Base-by-base conservation (phyloP, 2,113 vertebrate genomes). In the Cynopterus brachyotis region DNA sequence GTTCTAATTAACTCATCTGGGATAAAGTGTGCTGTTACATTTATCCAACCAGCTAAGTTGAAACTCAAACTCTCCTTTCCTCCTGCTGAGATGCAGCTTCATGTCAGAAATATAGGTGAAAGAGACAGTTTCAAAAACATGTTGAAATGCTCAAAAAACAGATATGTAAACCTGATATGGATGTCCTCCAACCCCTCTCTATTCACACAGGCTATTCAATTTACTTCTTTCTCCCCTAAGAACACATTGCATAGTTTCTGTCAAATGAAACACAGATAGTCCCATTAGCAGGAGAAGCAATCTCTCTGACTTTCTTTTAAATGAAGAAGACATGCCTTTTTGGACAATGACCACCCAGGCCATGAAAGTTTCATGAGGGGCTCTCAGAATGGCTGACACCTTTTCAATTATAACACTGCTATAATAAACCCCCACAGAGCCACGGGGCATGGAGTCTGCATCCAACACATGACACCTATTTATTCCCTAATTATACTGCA, bases 301-400 rank as follows among this genome's bases (percentile, higher is more conserved):
- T 84, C 59, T 73, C 55, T 70, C 87, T 17, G 60, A 80, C 47
- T 90, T 67, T 37, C 89, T 79, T 90, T 92, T 73, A 90, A 95
- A 94, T 55, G 78, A 90, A 78, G 95, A 98, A 84, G 64, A 84
- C 37, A 37, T 70, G 35, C 42, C 75, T 94, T 78, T 92, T 87
- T 88, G 94, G 88, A 97, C 97, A 96, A 88, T 94, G 95, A 82
- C 94, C 78, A 89, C 62, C 55, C 42, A 57, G 53, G 15, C 94
- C 76, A 96, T 96, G 94, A 91, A 97, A 96, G 87, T 97, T 96
- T 97, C 95, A 96, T 96, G 96, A 97, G 66, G 92, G 90, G 50
- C 82, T 93, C 87, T 85, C 9, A 1, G 45, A 92, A 55, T 50
- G 1, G 88, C 91, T 89, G 96, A 75, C 60, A 97, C 91, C 88